Conservation (phyloP, 2,888 invertebrate genomes). For the Germaria angustata region DNA sequence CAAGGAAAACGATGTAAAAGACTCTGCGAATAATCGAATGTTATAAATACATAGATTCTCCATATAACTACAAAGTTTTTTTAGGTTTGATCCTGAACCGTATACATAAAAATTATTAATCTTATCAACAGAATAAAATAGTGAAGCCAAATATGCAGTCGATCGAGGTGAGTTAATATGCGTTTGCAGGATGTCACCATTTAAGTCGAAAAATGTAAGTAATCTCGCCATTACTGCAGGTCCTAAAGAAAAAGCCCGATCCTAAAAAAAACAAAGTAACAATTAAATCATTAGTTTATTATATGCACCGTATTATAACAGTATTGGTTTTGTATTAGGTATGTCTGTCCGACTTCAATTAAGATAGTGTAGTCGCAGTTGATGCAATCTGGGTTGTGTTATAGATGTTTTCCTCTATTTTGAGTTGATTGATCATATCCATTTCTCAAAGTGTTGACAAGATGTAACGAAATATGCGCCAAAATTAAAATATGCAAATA, state of each 20-base stretch:
- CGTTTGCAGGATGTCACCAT: slow-evolving; percentile 88
- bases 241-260: slow-evolving; percentile 89
- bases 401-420: no score
- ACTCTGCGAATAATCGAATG: slow-evolving; percentile 81
- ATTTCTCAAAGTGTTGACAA: no score
- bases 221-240: slow-evolving; percentile 88
- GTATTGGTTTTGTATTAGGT: no score
- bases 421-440: no score
- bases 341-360: no score
- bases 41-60: slow-evolving; percentile 85
- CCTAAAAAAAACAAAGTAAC: slow-evolving; percentile 80
- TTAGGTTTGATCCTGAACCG: slow-evolving; percentile 81
- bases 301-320: no score
- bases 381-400: no score
- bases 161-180: slow-evolving; percentile 90
- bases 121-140: slow-evolving; percentile 83
- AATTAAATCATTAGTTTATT: no score
- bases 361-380: no score
- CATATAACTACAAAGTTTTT: slow-evolving; percentile 86
- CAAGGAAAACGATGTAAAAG: slow-evolving; percentile 81
- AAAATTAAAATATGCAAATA: no score
- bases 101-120: slow-evolving; percentile 83
- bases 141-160: slow-evolving; percentile 88
- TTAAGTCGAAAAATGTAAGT: slow-evolving; percentile 83
- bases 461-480: no score